Evolutionary conservation across 2,797 vertebrate species (phyloP).

Genomic region (Falco columbarius): DNA sequence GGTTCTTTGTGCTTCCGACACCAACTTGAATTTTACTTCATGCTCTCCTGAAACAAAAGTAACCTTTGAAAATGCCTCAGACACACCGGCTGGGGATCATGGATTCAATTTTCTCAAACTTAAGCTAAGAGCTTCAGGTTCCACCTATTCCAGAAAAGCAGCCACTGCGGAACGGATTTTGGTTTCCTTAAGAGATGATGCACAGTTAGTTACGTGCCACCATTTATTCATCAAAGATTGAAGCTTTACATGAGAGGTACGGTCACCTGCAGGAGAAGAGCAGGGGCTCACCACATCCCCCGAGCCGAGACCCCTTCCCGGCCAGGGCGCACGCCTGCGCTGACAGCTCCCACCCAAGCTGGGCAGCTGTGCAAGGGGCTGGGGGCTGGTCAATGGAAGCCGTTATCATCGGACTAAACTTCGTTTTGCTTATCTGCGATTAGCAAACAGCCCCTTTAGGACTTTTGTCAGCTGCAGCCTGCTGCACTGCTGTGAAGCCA

Average conservation of each 20-base stretch:
- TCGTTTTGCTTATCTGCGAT: background rate
- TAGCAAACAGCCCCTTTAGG: background rate
- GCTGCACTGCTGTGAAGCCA: background rate
- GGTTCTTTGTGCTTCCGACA: background rate
- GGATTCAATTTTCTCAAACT: background rate
- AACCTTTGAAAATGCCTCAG: background rate
- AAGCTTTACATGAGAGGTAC: background rate
- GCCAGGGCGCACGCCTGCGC: rapidly evolving
- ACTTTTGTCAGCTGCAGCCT: background rate
- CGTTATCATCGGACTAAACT: background rate
- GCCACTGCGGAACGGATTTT: background rate
- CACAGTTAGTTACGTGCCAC: rapidly evolving
- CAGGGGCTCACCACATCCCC: background rate
- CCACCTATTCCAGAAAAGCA: background rate
- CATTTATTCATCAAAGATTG: background rate
- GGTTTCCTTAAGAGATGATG: background rate
- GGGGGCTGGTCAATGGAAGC: background rate
- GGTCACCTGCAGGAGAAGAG: background rate
- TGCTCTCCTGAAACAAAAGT: background rate
- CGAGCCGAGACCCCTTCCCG: background rate
- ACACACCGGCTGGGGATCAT: background rate
- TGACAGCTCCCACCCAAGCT: background rate
- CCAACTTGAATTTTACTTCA: background rate
- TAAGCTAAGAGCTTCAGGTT: background rate
- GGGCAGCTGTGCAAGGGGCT: background rate